Percentiles rank a stretch among this genome's conserved stretches.
phyloP scores from a whole-genome alignment of 2,888 invertebrate genomes.

The Drosophila antonietae region DNA sequence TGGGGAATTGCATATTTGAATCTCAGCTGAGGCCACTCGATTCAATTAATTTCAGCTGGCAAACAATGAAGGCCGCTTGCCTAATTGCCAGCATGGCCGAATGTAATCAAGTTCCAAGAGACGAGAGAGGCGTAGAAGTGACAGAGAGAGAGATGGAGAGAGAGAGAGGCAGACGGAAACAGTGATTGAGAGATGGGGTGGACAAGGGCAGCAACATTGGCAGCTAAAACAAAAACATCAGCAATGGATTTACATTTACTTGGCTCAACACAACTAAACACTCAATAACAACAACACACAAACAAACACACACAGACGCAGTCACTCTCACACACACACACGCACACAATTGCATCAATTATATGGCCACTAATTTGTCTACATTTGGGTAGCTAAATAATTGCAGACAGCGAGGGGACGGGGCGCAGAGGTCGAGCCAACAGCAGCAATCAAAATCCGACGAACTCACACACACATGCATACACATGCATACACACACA shows the following conservation, averaged over 20 bases:
- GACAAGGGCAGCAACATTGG: slow-evolving; percentile 7
- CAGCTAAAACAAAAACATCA: slow-evolving; percentile 53
- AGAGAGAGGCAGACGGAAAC: not conserved
- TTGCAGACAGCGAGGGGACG: slow-evolving; percentile 36
- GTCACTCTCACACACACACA: slow-evolving; percentile 9
- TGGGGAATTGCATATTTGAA: slow-evolving; percentile 55
- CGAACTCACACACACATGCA: slow-evolving; percentile 43
- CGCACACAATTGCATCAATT: slow-evolving; percentile 65
- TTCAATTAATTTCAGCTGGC: slow-evolving; percentile 75
- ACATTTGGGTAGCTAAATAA: slow-evolving; percentile 68
- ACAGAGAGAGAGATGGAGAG: not conserved
- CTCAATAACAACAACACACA: slow-evolving; percentile 42
- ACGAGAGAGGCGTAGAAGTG: not conserved
- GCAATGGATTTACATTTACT: slow-evolving; percentile 56
- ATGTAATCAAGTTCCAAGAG: slow-evolving; percentile 63
- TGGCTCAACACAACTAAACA: slow-evolving; percentile 44
- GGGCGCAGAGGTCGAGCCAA: slow-evolving; percentile 1
- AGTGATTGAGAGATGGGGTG: no score
- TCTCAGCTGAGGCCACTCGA: slow-evolving; percentile 73
- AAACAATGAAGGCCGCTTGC: slow-evolving; percentile 65
- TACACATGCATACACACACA: slow-evolving; percentile 45
- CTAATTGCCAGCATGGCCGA: slow-evolving; percentile 68
- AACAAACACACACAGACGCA: slow-evolving; percentile 7
- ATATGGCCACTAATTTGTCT: slow-evolving; percentile 73
- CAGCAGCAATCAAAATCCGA: slow-evolving; percentile 62